These are phyloP conservation scores for Gymnocephalus cernua DNA, from an alignment of 2,113 vertebrate species.

Conservation along the genomic window DNA sequence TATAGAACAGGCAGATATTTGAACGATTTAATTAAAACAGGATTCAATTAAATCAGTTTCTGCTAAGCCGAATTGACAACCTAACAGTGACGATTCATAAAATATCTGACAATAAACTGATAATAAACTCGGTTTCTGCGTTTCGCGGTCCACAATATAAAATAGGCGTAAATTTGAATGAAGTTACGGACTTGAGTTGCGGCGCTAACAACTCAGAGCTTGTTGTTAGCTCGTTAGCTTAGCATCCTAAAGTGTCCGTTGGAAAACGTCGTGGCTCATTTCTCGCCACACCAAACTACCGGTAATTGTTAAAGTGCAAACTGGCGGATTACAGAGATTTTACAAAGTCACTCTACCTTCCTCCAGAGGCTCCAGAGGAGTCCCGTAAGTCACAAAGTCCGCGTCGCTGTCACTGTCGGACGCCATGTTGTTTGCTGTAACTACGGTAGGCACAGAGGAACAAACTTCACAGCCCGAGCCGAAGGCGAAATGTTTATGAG, in stretches of 20 bases:
- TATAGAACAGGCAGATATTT: too few species aligned
- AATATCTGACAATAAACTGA: neutral
- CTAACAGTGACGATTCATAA: too few species aligned
- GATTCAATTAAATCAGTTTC: too few species aligned
- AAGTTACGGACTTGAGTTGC: too few species aligned
- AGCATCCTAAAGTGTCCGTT: neutral
- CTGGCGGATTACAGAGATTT: fast-evolving
- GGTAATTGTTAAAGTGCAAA: fast-evolving
- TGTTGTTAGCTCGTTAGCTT: conserved; percentile 41
- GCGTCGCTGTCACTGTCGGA: conserved; percentile 82
- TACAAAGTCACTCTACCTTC: conserved; percentile 83
- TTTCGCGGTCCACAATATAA: too few species aligned
- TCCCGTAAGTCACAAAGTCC: conserved; percentile 88
- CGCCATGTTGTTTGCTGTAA: conserved; percentile 80
- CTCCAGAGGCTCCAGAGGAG: conserved; percentile 86
- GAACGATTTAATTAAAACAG: too few species aligned
- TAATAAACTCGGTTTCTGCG: neutral
- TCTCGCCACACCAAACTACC: neutral
- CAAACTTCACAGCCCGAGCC: neutral
- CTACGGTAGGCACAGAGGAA: conserved; percentile 52
- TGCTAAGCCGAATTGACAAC: too few species aligned
- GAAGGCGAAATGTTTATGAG: neutral
- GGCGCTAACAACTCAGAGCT: neutral
- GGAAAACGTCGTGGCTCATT: neutral
- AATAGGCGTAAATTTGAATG: fast-evolving